phyloP scores from a whole-genome alignment of 2,888 invertebrate species.

The Noctua fimbriata region DNA sequence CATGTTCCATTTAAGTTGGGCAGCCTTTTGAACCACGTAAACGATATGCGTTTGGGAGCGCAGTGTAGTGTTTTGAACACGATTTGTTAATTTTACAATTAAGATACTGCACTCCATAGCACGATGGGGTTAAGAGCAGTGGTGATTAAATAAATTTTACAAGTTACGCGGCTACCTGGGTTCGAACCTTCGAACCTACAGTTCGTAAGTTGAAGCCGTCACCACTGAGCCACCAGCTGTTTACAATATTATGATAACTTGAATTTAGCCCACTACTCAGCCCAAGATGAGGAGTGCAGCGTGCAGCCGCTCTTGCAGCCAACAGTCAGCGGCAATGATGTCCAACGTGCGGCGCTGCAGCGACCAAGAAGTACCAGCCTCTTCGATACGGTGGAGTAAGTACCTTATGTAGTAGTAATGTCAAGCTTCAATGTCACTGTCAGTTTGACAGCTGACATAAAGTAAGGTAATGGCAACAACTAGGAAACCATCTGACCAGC shows the following conservation, averaged over 20 bases:
- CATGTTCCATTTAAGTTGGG: no score
- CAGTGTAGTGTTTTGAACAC: no score
- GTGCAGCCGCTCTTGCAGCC: constrained; percentile 8
- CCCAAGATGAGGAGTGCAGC: constrained; percentile 25
- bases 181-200: neutral
- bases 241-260: neutral
- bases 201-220: no score
- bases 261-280: constrained; percentile 15
- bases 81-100: no score
- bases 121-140: neutral
- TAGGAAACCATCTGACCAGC: neutral
- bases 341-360: neutral
- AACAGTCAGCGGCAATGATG: neutral
- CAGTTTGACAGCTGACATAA: neutral
- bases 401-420: neutral
- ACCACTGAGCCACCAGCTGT: neutral
- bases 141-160: neutral
- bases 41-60: no score
- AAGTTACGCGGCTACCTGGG: neutral
- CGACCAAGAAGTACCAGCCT: constrained; percentile 49
- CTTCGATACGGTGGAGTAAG: constrained; percentile 42
- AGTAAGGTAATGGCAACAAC: neutral
- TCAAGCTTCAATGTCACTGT: neutral
- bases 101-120: no score
- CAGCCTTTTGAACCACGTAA: no score